Evolutionary conservation across 2,797 vertebrate species (phyloP).

Genomic region (Miichthys miiuy): DNA sequence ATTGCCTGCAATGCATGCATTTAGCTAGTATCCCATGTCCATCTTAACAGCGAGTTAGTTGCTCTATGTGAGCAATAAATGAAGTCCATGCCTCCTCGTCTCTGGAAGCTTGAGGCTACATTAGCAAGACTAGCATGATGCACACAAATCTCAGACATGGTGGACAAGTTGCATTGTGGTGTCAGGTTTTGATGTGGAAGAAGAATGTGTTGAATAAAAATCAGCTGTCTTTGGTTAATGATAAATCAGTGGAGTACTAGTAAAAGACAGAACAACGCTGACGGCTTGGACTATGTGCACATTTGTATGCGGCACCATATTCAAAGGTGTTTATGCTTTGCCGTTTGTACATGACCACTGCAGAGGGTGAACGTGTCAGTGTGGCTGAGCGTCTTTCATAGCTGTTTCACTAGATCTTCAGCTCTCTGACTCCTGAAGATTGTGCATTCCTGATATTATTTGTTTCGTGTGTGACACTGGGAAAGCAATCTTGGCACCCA

Average conservation of each 20-base stretch:
- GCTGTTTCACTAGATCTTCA: conserved; percentile 47
- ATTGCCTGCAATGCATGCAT: not conserved
- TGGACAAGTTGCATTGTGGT: not conserved
- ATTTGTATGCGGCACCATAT: conserved; percentile 22
- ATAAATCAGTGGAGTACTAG: not conserved
- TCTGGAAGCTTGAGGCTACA: not conserved
- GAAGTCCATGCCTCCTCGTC: no score
- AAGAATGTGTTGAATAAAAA: not conserved
- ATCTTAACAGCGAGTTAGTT: not conserved
- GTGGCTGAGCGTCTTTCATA: conserved; percentile 35
- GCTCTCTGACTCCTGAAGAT: conserved; percentile 42
- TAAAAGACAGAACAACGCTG: not conserved
- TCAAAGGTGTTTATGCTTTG: conserved; percentile 25
- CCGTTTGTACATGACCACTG: not conserved
- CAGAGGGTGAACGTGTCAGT: conserved; percentile 9
- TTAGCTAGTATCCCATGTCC: not conserved
- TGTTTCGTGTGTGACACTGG: conserved; percentile 37
- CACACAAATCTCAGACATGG: not conserved
- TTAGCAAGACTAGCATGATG: not conserved
- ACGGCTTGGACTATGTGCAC: not conserved
- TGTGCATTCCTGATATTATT: conserved; percentile 33
- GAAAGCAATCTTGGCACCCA: conserved; percentile 48
- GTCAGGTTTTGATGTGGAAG: not conserved
- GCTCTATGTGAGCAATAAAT: not conserved
- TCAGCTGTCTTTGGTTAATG: not conserved